Evolutionary conservation across 2,113 vertebrate genomes (phyloP).

Genomic region (Lepus europaeus): DNA sequence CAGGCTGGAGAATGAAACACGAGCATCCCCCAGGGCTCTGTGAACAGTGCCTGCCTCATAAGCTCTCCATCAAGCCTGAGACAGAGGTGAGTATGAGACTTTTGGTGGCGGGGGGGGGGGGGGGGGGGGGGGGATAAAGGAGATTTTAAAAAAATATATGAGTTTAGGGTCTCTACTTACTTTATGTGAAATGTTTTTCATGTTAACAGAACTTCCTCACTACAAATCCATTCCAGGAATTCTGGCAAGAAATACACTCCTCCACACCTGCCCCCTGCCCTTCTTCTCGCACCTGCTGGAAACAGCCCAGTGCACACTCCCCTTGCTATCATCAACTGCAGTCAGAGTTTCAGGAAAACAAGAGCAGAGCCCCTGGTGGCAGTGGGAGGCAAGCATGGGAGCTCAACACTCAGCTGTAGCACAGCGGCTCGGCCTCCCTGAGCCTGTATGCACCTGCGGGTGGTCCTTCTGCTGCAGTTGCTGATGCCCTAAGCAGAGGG

Average conservation of each 20-base stretch:
- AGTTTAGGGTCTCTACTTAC: not conserved
- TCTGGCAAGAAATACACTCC: not conserved
- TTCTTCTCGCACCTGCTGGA: no score
- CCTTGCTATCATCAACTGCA: not conserved
- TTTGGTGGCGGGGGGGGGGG: not conserved
- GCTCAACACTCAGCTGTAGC: rapidly evolving
- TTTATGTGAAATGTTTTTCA: not conserved
- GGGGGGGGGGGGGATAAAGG: not conserved
- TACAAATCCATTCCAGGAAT: not conserved
- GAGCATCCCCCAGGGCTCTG: rapidly evolving
- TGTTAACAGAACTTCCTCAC: not conserved
- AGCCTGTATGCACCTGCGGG: not conserved
- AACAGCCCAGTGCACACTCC: not conserved
- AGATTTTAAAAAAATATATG: not conserved
- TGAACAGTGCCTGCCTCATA: rapidly evolving
- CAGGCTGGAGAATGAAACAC: not conserved
- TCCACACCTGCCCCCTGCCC: not conserved
- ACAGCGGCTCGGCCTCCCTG: rapidly evolving
- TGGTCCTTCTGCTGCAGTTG: not conserved
- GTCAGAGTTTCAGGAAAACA: not conserved
- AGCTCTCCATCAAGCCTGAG: rapidly evolving
- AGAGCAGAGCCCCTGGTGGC: not conserved
- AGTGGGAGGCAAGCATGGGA: rapidly evolving
- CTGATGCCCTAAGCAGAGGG: not conserved
- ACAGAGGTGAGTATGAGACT: not conserved